Base-by-base conservation (phyloP, 1,140 invertebrate genomes). In the Pseudomyrmex flavicornis region DNA sequence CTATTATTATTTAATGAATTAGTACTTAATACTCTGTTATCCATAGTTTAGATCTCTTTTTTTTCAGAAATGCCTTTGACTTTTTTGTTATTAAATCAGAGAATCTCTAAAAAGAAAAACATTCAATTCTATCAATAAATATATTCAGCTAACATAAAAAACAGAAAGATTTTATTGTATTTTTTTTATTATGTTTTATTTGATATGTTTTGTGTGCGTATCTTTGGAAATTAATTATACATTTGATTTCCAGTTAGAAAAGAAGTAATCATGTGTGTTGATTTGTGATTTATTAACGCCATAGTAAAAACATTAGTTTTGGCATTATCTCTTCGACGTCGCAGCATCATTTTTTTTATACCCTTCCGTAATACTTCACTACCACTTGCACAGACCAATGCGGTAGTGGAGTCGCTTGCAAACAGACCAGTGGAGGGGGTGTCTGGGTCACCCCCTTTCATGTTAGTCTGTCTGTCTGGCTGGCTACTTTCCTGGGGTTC, bases 401-500 rank as follows among this genome's bases (percentile, higher is more conserved):
- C 76, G 82, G 87, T 90, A 85, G 84, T 75, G 56, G 70, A 86
- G 72, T 48, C 82, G 88, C 84, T 87, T 89, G 85, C 77, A 90
- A 91, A 92, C 82, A 90, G 83, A n/a, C 50, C 58, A 10, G 65
- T 89, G 82, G 90, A 93, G 92, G 92, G 92, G 92, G 92, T 91
- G 93, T 94, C 93, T 94, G 92, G 92, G 92, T 93, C 92, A 93
- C 92, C 93, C 92, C 89, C 90, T 94, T 93, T 92, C 89, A 88
- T 79, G 90, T 92, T 90, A 89, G 87, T 90, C 89, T 91, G 88
- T 90, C 87, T 87, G 86, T 84, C 91, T 93, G 90, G 87, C 86
- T 90, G 88, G 88, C 88, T 87, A 85, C 83, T 86, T 91, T 83
- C 87, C 87, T 91, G 87, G 91, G 91, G 89, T 93, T 93, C 89